Evolutionary conservation across 2,888 invertebrate species (phyloP), one percentile per base, ranked within the genome.

Genomic region (Megastigmus dorsalis): DNA sequence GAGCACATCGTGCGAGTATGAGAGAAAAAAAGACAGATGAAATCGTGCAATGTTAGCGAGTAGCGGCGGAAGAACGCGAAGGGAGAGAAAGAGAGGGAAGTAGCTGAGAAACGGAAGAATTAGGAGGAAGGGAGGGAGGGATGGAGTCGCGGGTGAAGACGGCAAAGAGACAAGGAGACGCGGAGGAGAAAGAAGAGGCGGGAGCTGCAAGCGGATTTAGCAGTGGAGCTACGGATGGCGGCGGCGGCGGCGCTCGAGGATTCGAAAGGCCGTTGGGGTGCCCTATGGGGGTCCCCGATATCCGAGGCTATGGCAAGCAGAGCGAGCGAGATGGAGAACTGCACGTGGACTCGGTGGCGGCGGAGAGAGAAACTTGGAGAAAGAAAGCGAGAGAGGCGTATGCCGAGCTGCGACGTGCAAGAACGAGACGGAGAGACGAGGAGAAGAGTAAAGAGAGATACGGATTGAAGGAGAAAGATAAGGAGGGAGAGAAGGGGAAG

Each of bases 91-190:
- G 9, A 55, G 36, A 41, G 26, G 13, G n/a, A 52, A n/a, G 30
- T n/a, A 52, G n/a, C n/a, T 28, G 75, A 54, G 77, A 69, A 30
- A 70, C 79, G 68, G 72, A 72, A 74, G 65, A 71, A n/a, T n/a
- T n/a, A 63, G 68, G 65, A 23, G 23, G 26, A 41, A 4, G 33
- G 55, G 36, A 36, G 36, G 20, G 55, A 55, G n/a, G n/a, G n/a
- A n/a, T n/a, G n/a, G n/a, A n/a, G n/a, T n/a, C n/a, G n/a, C n/a
- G n/a, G n/a, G n/a, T n/a, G n/a, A n/a, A n/a, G n/a, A n/a, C n/a
- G n/a, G n/a, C n/a, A n/a, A n/a, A n/a, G n/a, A n/a, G n/a, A n/a
- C n/a, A n/a, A n/a, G n/a, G n/a, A n/a, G n/a, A n/a, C n/a, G n/a
- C n/a, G n/a, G n/a, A n/a, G n/a, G n/a, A n/a, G n/a, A n/a, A n/a